These are phyloP conservation scores for Lasioglossum villosulum DNA, from an alignment of 2,888 invertebrate genomes.

Conservation along the genomic window DNA sequence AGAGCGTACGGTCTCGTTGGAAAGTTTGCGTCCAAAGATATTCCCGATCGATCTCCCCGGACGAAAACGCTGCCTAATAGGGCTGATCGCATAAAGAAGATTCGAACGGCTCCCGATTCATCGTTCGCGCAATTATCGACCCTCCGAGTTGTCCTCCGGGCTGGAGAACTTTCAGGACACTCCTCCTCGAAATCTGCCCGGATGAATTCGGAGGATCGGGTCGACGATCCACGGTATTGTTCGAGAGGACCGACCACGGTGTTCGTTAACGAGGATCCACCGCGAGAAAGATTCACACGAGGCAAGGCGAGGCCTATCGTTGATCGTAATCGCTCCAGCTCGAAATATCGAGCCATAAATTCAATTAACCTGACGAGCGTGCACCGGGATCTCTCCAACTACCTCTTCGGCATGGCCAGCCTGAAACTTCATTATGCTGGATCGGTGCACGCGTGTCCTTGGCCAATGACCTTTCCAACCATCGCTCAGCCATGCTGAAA, in stretches of 20 bases:
- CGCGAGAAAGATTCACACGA: slow-evolving; percentile 69
- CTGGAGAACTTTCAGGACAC: neutral
- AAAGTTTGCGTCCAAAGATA: neutral
- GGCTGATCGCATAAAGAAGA: neutral
- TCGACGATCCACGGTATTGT: slow-evolving; percentile 47
- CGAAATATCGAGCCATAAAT: slow-evolving; percentile 79
- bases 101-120: neutral
- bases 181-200: neutral
- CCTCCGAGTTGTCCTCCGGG: neutral
- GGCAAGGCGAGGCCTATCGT: slow-evolving; percentile 67
- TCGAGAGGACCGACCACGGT: slow-evolving; percentile 14
- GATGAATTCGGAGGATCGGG: neutral
- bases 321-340: slow-evolving; percentile 74
- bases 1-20: neutral
- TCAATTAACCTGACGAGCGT: slow-evolving; percentile 76
- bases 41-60: neutral
- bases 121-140: neutral
- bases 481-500: slow-evolving; percentile 11
- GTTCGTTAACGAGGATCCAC: slow-evolving; percentile 57
- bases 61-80: neutral
- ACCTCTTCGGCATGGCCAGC: slow-evolving; percentile 14
- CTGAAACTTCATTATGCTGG: slow-evolving; percentile 51
- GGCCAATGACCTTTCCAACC: slow-evolving; percentile 44
- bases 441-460: slow-evolving; percentile 47
- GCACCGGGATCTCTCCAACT: slow-evolving; percentile 55